phyloP scores from a whole-genome alignment of 2,888 invertebrate genomes.

The Dasypogon diadema region DNA sequence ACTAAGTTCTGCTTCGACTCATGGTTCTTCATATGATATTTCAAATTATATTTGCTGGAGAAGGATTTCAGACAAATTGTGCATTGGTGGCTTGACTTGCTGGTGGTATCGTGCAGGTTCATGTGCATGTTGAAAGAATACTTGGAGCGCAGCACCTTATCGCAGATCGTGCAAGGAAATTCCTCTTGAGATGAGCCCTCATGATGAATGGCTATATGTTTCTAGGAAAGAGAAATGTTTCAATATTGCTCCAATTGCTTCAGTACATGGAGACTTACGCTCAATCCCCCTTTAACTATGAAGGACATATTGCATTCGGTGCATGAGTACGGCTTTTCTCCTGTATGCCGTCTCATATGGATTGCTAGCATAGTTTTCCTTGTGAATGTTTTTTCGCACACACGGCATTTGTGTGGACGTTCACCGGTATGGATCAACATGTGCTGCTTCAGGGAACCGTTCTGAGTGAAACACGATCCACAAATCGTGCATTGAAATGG shows the following conservation, averaged over 20 bases:
- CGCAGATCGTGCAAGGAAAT: slow-evolving; percentile 15
- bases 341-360: slow-evolving; percentile 60
- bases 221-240: background rate
- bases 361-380: slow-evolving; percentile 39
- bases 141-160: slow-evolving; percentile 12
- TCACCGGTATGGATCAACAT: slow-evolving; percentile 53
- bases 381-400: slow-evolving; percentile 48
- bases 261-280: slow-evolving; percentile 4
- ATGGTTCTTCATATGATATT: slow-evolving; percentile 20
- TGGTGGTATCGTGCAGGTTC: background rate
- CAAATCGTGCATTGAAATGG: slow-evolving; percentile 52
- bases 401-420: slow-evolving; percentile 44
- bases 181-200: background rate
- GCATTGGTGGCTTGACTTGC: background rate
- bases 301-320: slow-evolving; percentile 42
- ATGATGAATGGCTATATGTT: slow-evolving; percentile 9
- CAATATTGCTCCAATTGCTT: background rate
- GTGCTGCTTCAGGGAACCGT: slow-evolving; percentile 51
- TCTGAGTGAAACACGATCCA: slow-evolving; percentile 49
- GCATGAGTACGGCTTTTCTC: slow-evolving; percentile 59
- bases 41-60: slow-evolving; percentile 10
- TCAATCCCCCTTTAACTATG: slow-evolving; percentile 38
- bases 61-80: slow-evolving; percentile 21
- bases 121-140: background rate
- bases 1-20: background rate